phyloP scores from a whole-genome alignment of 2,797 vertebrate species.

The Stomatorhinus walkeri region DNA sequence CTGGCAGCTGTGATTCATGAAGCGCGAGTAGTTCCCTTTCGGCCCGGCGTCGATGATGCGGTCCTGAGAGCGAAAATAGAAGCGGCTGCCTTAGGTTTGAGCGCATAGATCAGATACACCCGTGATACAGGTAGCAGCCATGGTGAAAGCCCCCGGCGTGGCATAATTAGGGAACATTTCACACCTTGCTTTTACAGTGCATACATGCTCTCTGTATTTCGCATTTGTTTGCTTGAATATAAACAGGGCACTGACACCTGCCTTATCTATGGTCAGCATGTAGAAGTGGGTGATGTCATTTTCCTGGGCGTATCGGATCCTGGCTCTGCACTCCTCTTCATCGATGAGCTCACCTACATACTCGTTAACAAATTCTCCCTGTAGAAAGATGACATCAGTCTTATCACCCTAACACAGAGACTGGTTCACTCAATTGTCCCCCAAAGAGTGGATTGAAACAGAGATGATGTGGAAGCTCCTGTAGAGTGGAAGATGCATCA shows the following conservation, averaged over 20 bases:
- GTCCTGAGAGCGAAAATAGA: slow-evolving; percentile 60
- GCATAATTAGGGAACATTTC: too few relatives aligned
- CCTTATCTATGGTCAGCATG: slow-evolving; percentile 99
- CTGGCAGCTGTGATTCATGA: slow-evolving; percentile 99
- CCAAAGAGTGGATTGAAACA: neutral
- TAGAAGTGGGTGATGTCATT: slow-evolving; percentile 95
- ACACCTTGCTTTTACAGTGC: neutral
- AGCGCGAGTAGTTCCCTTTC: slow-evolving; percentile 95
- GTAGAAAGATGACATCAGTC: slow-evolving; percentile 27
- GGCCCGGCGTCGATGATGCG: slow-evolving; percentile 95
- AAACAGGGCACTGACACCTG: slow-evolving; percentile 35
- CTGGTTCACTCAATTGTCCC: neutral
- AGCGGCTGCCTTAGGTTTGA: neutral
- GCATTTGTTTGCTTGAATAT: neutral
- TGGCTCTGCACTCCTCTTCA: slow-evolving; percentile 89
- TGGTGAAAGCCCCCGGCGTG: neutral
- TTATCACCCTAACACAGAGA: neutral
- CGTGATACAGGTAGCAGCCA: neutral
- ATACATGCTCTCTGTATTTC: neutral
- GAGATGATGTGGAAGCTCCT: neutral
- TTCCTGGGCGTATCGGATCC: slow-evolving; percentile 87
- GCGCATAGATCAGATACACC: neutral
- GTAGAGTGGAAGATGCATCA: neutral
- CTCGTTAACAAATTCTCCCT: slow-evolving; percentile 97
- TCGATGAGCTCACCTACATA: slow-evolving; percentile 95